A percentile compares a stretch with the other conserved stretches of the same genome.
Evolutionary conservation across 2,797 vertebrate genomes (phyloP).

Genomic region (Halcyon badia): DNA sequence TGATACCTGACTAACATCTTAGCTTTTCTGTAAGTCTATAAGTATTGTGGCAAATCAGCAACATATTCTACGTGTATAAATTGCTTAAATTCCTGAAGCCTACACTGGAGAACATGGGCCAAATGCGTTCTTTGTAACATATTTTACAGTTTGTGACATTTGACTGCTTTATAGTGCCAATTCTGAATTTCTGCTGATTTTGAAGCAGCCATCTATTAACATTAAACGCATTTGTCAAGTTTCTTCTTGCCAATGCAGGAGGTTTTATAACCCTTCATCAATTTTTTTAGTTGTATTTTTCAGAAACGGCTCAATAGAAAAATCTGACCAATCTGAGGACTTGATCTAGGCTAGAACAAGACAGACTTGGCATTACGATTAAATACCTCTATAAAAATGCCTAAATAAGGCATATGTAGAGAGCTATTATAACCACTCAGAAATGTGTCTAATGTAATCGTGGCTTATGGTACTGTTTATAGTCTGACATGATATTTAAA

Average conservation of each 20-base stretch:
- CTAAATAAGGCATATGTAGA: not conserved
- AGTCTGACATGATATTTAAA: not conserved
- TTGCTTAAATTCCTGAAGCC: not conserved
- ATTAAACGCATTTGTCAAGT: not conserved
- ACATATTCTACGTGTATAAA: not conserved
- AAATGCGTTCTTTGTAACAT: not conserved
- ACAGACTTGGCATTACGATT: not conserved
- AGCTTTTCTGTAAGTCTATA: not conserved
- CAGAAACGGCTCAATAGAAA: not conserved
- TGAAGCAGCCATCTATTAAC: not conserved
- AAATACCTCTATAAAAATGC: not conserved
- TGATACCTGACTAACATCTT: not conserved
- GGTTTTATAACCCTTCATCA: not conserved
- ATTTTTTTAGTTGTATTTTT: not conserved
- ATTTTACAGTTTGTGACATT: not conserved
- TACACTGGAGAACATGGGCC: not conserved
- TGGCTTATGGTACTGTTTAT: not conserved
- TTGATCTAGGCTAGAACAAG: not conserved
- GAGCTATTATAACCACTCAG: not conserved
- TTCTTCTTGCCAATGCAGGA: not conserved
- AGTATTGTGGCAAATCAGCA: not conserved
- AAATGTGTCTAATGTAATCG: not conserved
- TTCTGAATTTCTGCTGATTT: not conserved
- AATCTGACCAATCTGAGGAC: not conserved
- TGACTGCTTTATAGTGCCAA: not conserved